Evolutionary conservation across 2,113 vertebrate species (phyloP).

Genomic region (Salminus brasiliensis): DNA sequence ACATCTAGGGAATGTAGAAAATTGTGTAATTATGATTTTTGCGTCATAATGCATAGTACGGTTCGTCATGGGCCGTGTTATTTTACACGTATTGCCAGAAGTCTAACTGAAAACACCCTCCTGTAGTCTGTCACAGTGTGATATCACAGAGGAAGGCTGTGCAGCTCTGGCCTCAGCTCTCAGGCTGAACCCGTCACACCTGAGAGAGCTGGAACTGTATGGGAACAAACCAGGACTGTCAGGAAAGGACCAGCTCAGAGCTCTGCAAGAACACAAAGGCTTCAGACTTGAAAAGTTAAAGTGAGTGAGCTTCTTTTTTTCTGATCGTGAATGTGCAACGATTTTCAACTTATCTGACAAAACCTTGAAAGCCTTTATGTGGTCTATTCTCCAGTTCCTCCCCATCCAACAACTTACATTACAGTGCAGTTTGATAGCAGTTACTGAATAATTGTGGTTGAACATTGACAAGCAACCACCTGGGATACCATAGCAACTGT

Average conservation of each 20-base stretch:
- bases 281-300: conserved; percentile 45
- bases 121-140: conserved; percentile 60
- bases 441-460: no score
- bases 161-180: conserved; percentile 51
- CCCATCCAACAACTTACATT: no score
- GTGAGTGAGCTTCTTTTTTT: neutral
- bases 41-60: no score
- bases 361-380: neutral
- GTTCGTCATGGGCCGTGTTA: no score
- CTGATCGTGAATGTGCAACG: no score
- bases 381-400: no score
- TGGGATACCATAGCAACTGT: no score
- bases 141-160: conserved; percentile 47
- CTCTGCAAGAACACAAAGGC: conserved; percentile 44
- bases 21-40: no score
- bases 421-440: no score
- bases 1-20: no score
- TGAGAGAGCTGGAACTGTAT: conserved; percentile 60
- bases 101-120: neutral
- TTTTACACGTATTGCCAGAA: no score
- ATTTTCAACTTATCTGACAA: neutral
- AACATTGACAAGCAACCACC: no score
- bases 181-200: conserved; percentile 48
- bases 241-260: conserved; percentile 9
- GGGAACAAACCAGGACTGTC: conserved; percentile 56